Evolutionary conservation across 37 sponge, comb jelly and placozoan species (phyloP).

Genomic region (Petrosia ficiformis): DNA sequence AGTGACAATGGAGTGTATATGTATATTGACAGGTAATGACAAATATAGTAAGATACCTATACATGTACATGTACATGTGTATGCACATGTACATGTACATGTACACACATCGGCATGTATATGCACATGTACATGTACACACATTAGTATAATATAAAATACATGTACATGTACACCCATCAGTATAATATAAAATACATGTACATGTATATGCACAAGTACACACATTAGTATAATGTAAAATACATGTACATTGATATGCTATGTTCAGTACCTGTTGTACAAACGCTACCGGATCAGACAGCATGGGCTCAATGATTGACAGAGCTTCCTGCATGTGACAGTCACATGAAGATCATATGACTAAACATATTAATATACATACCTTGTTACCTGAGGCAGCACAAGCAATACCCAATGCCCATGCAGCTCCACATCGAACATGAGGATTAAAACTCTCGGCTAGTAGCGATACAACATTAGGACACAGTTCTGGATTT

Average conservation of each 20-base stretch:
- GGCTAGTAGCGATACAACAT: slow-evolving; percentile 88
- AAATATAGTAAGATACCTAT: too few species aligned
- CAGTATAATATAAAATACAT: too few species aligned
- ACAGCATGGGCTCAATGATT: slow-evolving; percentile 86
- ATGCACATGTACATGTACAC: background rate
- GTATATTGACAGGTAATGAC: too few species aligned
- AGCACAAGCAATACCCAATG: slow-evolving; percentile 97
- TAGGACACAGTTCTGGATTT: slow-evolving; percentile 93
- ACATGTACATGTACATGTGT: too few species aligned
- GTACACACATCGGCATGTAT: too few species aligned
- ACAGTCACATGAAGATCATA: background rate
- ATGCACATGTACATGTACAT: too few species aligned
- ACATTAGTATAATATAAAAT: too few species aligned
- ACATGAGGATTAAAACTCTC: slow-evolving; percentile 99
- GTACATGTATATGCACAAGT: background rate
- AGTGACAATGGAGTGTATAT: too few species aligned
- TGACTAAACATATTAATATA: background rate
- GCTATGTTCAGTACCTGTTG: slow-evolving; percentile 86
- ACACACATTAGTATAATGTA: background rate
- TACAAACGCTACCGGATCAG: slow-evolving; percentile 87
- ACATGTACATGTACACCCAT: background rate
- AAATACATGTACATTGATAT: background rate
- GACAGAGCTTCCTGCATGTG: slow-evolving; percentile 72
- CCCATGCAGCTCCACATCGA: slow-evolving; percentile 91
- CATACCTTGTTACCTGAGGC: slow-evolving; percentile 88